These are phyloP conservation scores for Mirza zaza DNA, from an alignment of 2,113 vertebrate species.

Conservation along the genomic window DNA sequence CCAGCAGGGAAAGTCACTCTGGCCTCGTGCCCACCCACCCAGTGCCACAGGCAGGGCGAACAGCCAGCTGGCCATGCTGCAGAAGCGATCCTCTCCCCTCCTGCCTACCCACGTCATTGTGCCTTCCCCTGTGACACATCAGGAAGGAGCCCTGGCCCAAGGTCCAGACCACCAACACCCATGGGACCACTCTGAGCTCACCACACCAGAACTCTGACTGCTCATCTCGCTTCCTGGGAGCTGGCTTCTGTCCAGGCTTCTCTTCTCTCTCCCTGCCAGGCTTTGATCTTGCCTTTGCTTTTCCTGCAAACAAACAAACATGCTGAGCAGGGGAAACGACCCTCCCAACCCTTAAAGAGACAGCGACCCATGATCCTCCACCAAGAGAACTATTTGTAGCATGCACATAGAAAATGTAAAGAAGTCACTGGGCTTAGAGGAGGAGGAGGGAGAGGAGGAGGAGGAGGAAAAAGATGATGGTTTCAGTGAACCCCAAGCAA, in stretches of 20 bases:
- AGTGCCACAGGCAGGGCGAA: background rate
- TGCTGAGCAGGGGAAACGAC: background rate
- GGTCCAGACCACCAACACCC: background rate
- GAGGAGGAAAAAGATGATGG: rapidly evolving
- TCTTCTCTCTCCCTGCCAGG: background rate
- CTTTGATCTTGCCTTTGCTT: background rate
- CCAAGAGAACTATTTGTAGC: background rate
- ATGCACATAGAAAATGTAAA: background rate
- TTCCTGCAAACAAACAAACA: background rate
- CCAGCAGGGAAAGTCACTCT: background rate
- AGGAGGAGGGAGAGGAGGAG: background rate
- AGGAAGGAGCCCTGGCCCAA: background rate
- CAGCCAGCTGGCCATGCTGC: rapidly evolving
- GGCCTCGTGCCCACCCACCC: no score
- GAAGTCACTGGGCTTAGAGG: background rate
- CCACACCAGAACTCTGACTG: background rate
- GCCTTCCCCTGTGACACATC: background rate
- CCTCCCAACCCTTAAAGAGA: background rate
- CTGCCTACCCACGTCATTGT: background rate
- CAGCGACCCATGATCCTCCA: background rate
- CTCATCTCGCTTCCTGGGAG: background rate
- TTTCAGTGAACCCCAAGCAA: background rate
- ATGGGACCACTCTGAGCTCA: rapidly evolving
- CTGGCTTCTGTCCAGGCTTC: background rate
- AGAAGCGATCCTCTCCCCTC: background rate